A percentile compares a stretch with the other conserved stretches of the same genome.
Conservation (phyloP, 1,140 invertebrate genomes). For the Cotesia glomerata region DNA sequence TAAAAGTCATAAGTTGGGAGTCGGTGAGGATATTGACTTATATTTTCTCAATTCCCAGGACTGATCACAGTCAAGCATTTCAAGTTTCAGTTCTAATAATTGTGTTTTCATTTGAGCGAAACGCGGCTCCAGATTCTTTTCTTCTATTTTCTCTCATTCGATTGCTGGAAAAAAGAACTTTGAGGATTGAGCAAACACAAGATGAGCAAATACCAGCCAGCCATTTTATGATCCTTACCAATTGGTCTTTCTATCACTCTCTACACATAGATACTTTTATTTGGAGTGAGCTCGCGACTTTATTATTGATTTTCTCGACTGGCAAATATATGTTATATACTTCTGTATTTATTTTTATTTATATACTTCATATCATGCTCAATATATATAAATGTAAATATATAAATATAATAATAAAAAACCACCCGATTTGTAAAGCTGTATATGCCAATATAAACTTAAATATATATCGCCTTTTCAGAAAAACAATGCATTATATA, state of each 20-base stretch:
- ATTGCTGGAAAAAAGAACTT: conserved; percentile 18
- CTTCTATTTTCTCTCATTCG: conserved; percentile 21
- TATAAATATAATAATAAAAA: background rate
- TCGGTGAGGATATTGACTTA: too few species aligned
- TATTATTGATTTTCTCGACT: conserved; percentile 10
- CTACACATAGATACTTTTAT: conserved; percentile 24
- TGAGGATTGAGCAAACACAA: conserved; percentile 37
- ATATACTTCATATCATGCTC: too few species aligned
- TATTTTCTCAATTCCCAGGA: too few species aligned
- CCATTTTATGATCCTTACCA: conserved; percentile 39
- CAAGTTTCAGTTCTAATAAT: conserved; percentile 20
- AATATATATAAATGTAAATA: background rate
- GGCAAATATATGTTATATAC: too few species aligned
- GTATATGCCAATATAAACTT: conserved; percentile 6
- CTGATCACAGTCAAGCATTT: too few species aligned
- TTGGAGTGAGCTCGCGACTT: conserved; percentile 28
- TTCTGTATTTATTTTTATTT: too few species aligned
- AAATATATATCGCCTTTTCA: background rate
- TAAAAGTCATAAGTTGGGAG: too few species aligned
- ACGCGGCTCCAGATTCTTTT: conserved; percentile 1
- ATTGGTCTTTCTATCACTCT: conserved; percentile 26
- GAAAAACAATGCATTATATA: background rate
- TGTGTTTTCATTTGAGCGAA: conserved; percentile 31
- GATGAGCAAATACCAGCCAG: conserved; percentile 30
- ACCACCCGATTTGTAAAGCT: background rate